These are phyloP conservation scores for Disparrhopalites patrizii DNA, from an alignment of 2,888 invertebrate species.

Conservation along the genomic window DNA sequence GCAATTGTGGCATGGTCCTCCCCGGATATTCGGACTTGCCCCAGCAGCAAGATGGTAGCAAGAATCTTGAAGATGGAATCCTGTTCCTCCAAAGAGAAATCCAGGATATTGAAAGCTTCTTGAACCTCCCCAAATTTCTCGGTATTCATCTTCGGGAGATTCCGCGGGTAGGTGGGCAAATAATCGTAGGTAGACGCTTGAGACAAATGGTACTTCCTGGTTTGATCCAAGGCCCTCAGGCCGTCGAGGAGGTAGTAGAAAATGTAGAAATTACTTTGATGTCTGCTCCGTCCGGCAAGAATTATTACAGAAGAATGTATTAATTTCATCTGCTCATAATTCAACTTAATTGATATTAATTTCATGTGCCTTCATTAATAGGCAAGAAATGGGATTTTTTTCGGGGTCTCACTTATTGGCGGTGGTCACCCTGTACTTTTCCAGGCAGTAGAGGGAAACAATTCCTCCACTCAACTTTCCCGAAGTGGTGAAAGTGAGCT, in stretches of 20 bases:
- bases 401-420: slow-evolving; percentile 51
- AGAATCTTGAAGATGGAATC: slow-evolving; percentile 66
- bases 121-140: slow-evolving; percentile 36
- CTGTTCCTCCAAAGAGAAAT: slow-evolving; percentile 68
- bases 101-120: slow-evolving; percentile 54
- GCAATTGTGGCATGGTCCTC: slow-evolving; percentile 66
- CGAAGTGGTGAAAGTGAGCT: slow-evolving; percentile 76
- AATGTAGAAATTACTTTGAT: slow-evolving; percentile 77
- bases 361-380: no score
- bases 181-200: slow-evolving; percentile 69
- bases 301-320: no score
- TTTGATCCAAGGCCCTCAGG: slow-evolving; percentile 64
- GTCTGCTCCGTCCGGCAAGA: not conserved
- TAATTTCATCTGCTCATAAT: no score
- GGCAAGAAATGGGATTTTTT: no score
- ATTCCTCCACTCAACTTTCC: slow-evolving; percentile 86
- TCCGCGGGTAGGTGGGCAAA: slow-evolving; percentile 60
- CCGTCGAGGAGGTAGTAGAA: slow-evolving; percentile 88
- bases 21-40: slow-evolving; percentile 72
- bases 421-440: slow-evolving; percentile 77
- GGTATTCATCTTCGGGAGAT: slow-evolving; percentile 52
- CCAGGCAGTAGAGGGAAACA: slow-evolving; percentile 78
- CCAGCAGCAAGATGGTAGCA: slow-evolving; percentile 71
- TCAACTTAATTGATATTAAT: no score
- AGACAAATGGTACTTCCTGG: slow-evolving; percentile 66